Conservation (phyloP, 92 coral and sea anemone genomes). For the Pocillopora grandis region DNA sequence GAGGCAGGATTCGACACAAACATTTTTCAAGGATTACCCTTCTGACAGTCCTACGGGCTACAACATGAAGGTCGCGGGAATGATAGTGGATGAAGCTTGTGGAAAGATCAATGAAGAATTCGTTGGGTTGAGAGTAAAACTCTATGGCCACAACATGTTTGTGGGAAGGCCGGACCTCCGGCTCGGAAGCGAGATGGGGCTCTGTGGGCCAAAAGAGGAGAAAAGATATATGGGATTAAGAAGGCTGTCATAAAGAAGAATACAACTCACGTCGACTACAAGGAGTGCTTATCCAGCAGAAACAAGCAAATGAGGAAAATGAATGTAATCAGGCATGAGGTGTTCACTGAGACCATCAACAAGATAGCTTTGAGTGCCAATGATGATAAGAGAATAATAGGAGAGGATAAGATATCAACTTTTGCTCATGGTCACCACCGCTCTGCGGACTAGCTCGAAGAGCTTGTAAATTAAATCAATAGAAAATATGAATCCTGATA, state of each 20-base stretch:
- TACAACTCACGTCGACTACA: slow-evolving; percentile 24
- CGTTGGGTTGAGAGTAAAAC: slow-evolving; percentile 40
- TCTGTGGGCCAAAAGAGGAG: background rate
- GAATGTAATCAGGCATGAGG: slow-evolving; percentile 5
- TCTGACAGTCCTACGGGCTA: background rate
- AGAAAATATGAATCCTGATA: too few relatives aligned
- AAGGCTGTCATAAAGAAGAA: slow-evolving; percentile 5
- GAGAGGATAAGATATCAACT: too few relatives aligned
- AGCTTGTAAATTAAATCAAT: too few relatives aligned
- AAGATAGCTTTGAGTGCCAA: too few relatives aligned
- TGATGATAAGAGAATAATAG: too few relatives aligned
- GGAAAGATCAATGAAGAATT: slow-evolving; percentile 24
- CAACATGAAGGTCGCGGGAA: slow-evolving; percentile 29
- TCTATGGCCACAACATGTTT: slow-evolving; percentile 27
- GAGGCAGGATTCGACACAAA: slow-evolving; percentile 15
- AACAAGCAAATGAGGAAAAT: slow-evolving; percentile 1
- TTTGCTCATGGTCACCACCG: too few relatives aligned
- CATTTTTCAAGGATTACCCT: slow-evolving; percentile 17
- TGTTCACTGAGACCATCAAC: too few relatives aligned
- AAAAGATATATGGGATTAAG: slow-evolving; percentile 22
- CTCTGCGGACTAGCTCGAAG: too few relatives aligned
- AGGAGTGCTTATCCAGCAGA: slow-evolving; percentile 30
- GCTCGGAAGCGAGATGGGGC: too few relatives aligned
- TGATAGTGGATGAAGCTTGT: slow-evolving; percentile 17
- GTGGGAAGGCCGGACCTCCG: background rate